Evolutionary conservation across 1,140 invertebrate species (phyloP), one percentile per base, ranked within the genome.

Genomic region (Zaprionus inermis): DNA sequence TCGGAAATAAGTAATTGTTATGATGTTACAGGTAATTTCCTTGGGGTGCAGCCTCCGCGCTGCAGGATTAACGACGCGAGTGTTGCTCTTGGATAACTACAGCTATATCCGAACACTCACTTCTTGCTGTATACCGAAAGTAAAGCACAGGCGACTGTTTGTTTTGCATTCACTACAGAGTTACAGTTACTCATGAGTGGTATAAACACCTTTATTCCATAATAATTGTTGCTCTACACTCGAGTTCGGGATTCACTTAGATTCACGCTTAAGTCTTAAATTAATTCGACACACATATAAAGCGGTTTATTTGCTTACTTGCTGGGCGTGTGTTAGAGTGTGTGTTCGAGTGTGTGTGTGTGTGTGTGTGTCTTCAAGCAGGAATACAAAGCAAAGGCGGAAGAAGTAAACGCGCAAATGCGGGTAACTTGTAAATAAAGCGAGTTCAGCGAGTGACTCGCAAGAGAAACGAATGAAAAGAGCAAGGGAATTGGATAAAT

Each of bases 21-120:
- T 51, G 60, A 68, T 81, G 78, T 81, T 81, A 77, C 78, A 81
- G 79, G 79, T 81, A 81, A 81, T 81, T 81, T 81, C 79, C 79
- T 81, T 66, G 30, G 52, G 49, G 46, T 66, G 44, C 44, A 49
- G 44, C 44, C 12, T 16, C 11, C 44, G 22, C 44, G 44, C 9
- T 49, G 44, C 22, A 20, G 63, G 72, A 76, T 76, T 81, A 80
- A 65, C 41, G 18, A 61, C 55, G 44, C 30, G 30, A 58, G 12
- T 54, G 38, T 16, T 44, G 38, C 38, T 16, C 2, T 16, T 16
- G n/a, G 0, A 16, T 16, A 41, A 3, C 14, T 44, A 44, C 16
- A 18, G 6, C 38, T 44, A 9, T 44, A 44, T 3, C 38, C 16
- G 38, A 44, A 10, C 14, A 41, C 1, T 41, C n/a, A n/a, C n/a